phyloP scores from a whole-genome alignment of 2,797 vertebrate species.

The Epinephelus malabaricus region DNA sequence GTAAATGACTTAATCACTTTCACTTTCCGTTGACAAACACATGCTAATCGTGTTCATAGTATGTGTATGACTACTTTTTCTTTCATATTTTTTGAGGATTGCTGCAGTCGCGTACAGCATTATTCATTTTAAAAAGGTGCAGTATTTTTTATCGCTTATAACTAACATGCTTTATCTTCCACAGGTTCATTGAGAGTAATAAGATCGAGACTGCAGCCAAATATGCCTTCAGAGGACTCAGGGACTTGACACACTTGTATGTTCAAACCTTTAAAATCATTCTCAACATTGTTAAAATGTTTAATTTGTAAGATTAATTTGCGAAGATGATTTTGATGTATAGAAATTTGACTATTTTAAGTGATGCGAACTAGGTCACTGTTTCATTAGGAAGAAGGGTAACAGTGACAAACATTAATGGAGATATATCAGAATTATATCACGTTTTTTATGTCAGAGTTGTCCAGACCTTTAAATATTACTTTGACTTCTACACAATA shows the following conservation, averaged over 20 bases:
- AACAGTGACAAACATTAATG: neutral
- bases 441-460: neutral
- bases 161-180: slow-evolving; percentile 1
- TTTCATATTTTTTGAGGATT: neutral
- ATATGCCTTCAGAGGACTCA: slow-evolving; percentile 96
- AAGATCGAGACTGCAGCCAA: slow-evolving; percentile 95
- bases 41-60: neutral
- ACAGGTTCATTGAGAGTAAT: slow-evolving; percentile 98
- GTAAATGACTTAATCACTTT: neutral
- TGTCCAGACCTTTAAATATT: neutral
- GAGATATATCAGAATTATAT: neutral
- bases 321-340: neutral
- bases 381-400: neutral
- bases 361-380: neutral
- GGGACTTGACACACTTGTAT: slow-evolving; percentile 98
- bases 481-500: neutral
- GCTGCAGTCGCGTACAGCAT: no score
- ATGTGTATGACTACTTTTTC: neutral
- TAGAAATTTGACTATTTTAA: neutral
- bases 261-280: slow-evolving; percentile 71
- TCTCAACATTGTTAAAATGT: slow-evolving; percentile 27
- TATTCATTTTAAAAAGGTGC: no score
- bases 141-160: no score
- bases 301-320: neutral
- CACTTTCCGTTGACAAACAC: neutral